Evolutionary conservation across 1,140 invertebrate genomes (phyloP), one percentile per base, ranked within the genome.

Genomic region (Notospermus geniculatus): DNA sequence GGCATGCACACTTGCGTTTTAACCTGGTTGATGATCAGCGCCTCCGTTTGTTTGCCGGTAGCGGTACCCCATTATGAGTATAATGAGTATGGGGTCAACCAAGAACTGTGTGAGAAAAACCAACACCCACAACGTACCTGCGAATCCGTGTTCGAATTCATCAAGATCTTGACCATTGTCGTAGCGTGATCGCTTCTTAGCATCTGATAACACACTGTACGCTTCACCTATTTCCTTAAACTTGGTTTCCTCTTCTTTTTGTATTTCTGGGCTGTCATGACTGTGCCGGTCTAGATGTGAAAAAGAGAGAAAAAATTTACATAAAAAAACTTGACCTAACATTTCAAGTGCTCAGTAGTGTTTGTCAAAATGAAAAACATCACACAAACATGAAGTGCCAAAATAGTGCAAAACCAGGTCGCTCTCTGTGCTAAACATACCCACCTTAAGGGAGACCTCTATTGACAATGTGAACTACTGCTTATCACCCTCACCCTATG

Each of bases 251-350:
- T 97, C 92, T 72, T 93, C 91, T 70, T 90, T 90, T 60, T 91
- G 90, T 72, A 92, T 90, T 2, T 83, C 85, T 55, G 91, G 88
- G 1, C 89, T 86, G 28, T 92, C 93, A 82, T 88, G 89, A 13
- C 92, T 88, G 82, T 97, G 94, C 36, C 93, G 87, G 84, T 97
- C 93, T 89, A n/a, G n/a, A n/a, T n/a, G n/a, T n/a, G n/a, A n/a
- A n/a, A n/a, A n/a, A n/a, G n/a, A n/a, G 69, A 32, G 71, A 59
- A 2, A 63, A 46, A 30, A 25, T n/a, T 9, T 29, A 60, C 17
- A 43, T 11, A n/a, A n/a, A n/a, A n/a, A n/a, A n/a, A n/a, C n/a
- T n/a, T n/a, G n/a, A n/a, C n/a, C n/a, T n/a, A n/a, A n/a, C n/a
- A n/a, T n/a, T n/a, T n/a, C n/a, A n/a, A n/a, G n/a, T n/a, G n/a